A percentile compares a stretch with the other conserved stretches of the same genome.
phyloP scores from a whole-genome alignment of 2,797 vertebrate species.

The Semotilus atromaculatus region DNA sequence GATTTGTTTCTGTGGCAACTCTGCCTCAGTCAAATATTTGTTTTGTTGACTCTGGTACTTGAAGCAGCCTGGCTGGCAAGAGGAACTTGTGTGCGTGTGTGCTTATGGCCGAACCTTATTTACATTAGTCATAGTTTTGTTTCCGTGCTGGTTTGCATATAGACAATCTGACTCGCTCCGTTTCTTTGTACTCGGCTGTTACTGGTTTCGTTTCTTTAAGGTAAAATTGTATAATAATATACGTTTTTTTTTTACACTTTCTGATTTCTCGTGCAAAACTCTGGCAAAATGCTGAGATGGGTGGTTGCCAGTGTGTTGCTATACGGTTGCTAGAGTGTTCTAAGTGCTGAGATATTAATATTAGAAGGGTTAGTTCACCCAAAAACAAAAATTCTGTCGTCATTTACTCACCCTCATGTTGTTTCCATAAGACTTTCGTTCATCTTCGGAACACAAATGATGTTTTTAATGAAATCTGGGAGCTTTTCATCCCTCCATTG shows the following conservation, averaged over 20 bases:
- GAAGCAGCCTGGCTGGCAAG: conserved; percentile 39
- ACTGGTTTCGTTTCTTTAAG: neutral
- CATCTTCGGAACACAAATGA: no score
- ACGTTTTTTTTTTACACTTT: neutral
- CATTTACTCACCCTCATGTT: no score
- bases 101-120: conserved; percentile 37
- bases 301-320: neutral
- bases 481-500: no score
- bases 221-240: neutral
- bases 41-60: conserved; percentile 62
- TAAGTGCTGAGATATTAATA: neutral
- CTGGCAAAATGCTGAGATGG: neutral
- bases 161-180: neutral
- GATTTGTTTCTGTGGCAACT: conserved; percentile 70
- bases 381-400: no score
- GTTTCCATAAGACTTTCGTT: no score
- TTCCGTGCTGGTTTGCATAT: conserved; percentile 43
- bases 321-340: neutral
- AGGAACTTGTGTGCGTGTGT: conserved; percentile 24
- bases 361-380: no score
- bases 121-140: conserved; percentile 34
- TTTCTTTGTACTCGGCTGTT: neutral
- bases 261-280: neutral
- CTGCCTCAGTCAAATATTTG: conserved; percentile 73
- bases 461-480: no score